Evolutionary conservation across 2,113 vertebrate genomes (phyloP), one percentile per base, ranked within the genome.

Genomic region (Hippoglossus stenolepis): DNA sequence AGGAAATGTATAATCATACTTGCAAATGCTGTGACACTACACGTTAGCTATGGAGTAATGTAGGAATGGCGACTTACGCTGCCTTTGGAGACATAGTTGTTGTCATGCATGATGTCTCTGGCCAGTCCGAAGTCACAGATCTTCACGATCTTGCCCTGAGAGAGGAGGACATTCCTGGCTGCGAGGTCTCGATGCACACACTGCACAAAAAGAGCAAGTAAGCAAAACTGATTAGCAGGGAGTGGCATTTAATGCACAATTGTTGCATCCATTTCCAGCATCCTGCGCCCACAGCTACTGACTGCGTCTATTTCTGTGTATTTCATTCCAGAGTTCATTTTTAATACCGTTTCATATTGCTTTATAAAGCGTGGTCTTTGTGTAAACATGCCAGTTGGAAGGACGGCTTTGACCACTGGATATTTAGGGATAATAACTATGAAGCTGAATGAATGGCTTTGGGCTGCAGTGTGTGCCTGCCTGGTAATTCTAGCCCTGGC

Each of bases 91-190:
- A 99, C 98, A 11, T 99, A 99, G 94, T 99, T 99, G 66, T 97
- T 98, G 89, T 99, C 98, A 5, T 99, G 98, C 98, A 99, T 99
- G 92, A 99, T 99, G 91, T 99, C 98, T 85, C 98, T 95, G 76
- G 98, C 98, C 86, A 99, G 89, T 17, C 98, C 98, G 58, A 99
- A 99, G 92, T 99, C 98, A 86, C 98, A 99, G 91, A 99, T 99
- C 94, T 99, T 99, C 88, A 99, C 97, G 0, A 99, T 98, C 89
- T 97, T 99, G 63, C 98, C 98, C 83, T 99, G 97, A 54, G 98
- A 98, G 82, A 99, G 93, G n/a, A 99, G 96, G 73, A 99, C 98
- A 0, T 99, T 99, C 38, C 98, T 96, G 82, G 98, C 98, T 0
- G 98, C 98, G 84, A 99, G 93, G 89, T 99, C 98, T 68, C 98